Base-by-base conservation (phyloP, 2,113 vertebrate genomes). In the Upupa epops region DNA sequence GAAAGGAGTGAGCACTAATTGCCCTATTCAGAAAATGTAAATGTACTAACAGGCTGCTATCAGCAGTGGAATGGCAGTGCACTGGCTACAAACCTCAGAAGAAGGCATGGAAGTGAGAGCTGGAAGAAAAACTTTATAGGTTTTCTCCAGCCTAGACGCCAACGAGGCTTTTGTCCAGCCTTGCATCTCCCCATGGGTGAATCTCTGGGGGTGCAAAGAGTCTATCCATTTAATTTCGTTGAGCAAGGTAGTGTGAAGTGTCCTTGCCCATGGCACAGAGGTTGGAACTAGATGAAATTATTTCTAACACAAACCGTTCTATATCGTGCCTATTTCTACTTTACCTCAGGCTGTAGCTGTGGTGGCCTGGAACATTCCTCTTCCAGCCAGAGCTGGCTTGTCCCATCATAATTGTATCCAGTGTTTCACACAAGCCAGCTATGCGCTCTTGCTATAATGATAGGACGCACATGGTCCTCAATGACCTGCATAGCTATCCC, bases 21-120 rank as follows among this genome's bases (percentile, higher is more conserved):
- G 89, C 88, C 73, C 76, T 91, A 90, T 93, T 96, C 92, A 95
- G 90, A 81, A 96, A 95, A 96, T 91, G 92, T 76, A 92, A 96
- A 96, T 96, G 66, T 49, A 14, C 21, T 92, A 56, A 61, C 58
- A 40, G 78, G n/a, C 70, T 77, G 15, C 1, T 45, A 9, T 66
- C 49, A 75, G 82, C 76, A 17, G 25, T 1, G 1, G 51, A 72
- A 78, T 68, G 48, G 34, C 37, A 40, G 40, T 31, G 13, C 3
- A 21, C 24, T 14, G 51, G 56, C 15, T 89, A 25, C n/a, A 40
- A 22, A 79, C 74, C 60, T 56, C 71, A 31, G 59, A 42, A 52
- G 36, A 11, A 26, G 29, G 32, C 17, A 26, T 32, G 24, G 74
- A 58, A 84, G 71, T 48, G 15, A 64, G 36, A 68, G 15, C 17